Evolutionary conservation across 2,888 invertebrate species (phyloP).

Genomic region (Eilema sororculum): DNA sequence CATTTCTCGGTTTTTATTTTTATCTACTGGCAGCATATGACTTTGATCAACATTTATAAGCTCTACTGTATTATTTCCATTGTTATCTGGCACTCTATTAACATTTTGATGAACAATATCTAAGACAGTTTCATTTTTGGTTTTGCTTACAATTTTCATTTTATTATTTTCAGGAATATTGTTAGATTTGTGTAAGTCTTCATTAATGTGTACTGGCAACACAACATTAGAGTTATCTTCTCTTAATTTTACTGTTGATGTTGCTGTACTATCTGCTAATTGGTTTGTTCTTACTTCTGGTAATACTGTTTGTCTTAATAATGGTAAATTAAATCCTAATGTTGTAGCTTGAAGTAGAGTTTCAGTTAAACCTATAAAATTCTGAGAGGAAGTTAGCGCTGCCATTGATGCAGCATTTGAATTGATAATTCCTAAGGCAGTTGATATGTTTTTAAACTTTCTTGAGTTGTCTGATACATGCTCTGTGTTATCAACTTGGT

Average conservation of each 20-base stretch:
- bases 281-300: neutral
- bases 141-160: neutral
- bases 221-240: neutral
- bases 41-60: neutral
- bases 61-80: neutral
- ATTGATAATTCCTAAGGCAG: conserved; percentile 48
- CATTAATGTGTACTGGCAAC: neutral
- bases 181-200: no score
- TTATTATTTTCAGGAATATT: neutral
- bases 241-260: neutral
- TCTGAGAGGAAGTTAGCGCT: neutral
- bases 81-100: neutral
- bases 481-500: neutral
- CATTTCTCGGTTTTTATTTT: neutral
- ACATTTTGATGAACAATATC: neutral
- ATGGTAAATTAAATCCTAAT: conserved; percentile 6
- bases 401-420: conserved; percentile 35
- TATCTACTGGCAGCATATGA: neutral
- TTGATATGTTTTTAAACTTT: conserved; percentile 37
- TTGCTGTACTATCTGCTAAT: neutral
- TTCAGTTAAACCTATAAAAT: conserved; percentile 13
- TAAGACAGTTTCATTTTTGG: neutral
- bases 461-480: neutral
- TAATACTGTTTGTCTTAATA: neutral
- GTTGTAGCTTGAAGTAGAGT: conserved; percentile 10